phyloP scores from a whole-genome alignment of 2,797 vertebrate species.

The Mallotus villosus region DNA sequence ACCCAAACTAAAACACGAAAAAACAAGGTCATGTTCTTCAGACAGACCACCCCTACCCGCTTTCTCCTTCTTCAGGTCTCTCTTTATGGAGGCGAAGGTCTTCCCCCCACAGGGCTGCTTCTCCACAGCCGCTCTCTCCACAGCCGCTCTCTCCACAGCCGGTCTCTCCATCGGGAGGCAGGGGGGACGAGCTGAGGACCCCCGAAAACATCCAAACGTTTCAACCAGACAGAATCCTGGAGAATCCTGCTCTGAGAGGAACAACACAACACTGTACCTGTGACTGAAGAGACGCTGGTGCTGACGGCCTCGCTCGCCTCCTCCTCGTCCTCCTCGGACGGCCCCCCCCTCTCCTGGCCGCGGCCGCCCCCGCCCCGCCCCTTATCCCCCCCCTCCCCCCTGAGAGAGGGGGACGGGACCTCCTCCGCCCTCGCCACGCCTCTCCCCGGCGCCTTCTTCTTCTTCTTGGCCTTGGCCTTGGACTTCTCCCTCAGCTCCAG shows the following conservation, averaged over 20 bases:
- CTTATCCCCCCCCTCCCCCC: conserved; percentile 57
- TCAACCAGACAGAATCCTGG: too few relatives aligned
- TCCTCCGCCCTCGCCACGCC: conserved; percentile 20
- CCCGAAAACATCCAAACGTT: not conserved
- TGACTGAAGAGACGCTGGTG: conserved; percentile 31
- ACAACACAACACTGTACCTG: conserved; percentile 64
- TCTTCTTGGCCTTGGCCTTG: conserved; percentile 79
- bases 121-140: conserved; percentile 41
- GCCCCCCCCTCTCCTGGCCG: conserved; percentile 62
- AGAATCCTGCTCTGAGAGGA: too few relatives aligned
- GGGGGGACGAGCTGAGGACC: conserved; percentile 4
- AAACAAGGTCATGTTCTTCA: not conserved
- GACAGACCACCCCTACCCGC: conserved; percentile 67
- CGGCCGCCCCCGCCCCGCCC: conserved; percentile 45
- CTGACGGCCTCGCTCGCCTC: conserved; percentile 28
- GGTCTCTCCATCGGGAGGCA: conserved; percentile 13
- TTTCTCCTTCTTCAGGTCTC: conserved; percentile 76
- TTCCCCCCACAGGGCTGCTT: conserved; percentile 36
- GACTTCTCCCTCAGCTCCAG: conserved; percentile 85
- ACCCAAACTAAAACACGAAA: too few relatives aligned
- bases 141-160: conserved; percentile 48
- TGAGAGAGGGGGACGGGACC: conserved; percentile 35
- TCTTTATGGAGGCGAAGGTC: conserved; percentile 60
- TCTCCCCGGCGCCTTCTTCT: conserved; percentile 77
- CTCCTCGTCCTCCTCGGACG: conserved; percentile 77